These are phyloP conservation scores for Lysandra bellargus DNA, from an alignment of 2,888 invertebrate genomes.

Conservation along the genomic window DNA sequence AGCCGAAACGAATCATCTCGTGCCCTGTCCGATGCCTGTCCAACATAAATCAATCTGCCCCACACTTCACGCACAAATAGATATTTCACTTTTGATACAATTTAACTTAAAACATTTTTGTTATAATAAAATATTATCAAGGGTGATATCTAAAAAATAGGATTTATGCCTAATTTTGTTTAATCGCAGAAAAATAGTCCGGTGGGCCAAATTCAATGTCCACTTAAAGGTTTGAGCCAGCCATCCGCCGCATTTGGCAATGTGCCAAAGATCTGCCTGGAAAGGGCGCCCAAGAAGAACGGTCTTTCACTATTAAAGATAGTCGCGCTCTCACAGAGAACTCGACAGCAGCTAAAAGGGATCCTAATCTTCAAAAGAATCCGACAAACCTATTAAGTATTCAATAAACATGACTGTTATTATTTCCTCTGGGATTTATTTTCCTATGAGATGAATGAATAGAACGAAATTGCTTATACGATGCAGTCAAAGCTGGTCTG, in stretches of 20 bases:
- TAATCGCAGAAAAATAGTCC: background rate
- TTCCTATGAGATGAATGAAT: slow-evolving; percentile 46
- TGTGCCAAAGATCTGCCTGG: background rate
- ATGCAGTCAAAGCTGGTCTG: slow-evolving; percentile 55
- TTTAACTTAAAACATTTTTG: background rate
- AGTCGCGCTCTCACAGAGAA: background rate
- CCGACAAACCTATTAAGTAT: slow-evolving; percentile 24
- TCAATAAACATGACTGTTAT: slow-evolving; percentile 14
- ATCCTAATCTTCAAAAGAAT: slow-evolving; percentile 14
- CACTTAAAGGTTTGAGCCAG: background rate
- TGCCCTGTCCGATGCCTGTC: slow-evolving; percentile 38
- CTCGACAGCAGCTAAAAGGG: background rate
- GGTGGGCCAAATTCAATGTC: background rate
- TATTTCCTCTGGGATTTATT: slow-evolving; percentile 40
- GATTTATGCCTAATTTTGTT: background rate
- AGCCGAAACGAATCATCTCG: slow-evolving; percentile 49
- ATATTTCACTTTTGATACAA: background rate
- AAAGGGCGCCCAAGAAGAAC: background rate
- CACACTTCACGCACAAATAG: background rate
- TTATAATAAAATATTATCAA: background rate
- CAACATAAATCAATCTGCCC: slow-evolving; percentile 12
- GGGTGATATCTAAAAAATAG: background rate
- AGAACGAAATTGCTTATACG: slow-evolving; percentile 52
- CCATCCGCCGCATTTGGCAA: background rate
- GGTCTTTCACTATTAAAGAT: background rate